Conservation (phyloP, 2,888 invertebrate genomes). For the Cantharis lateralis region DNA sequence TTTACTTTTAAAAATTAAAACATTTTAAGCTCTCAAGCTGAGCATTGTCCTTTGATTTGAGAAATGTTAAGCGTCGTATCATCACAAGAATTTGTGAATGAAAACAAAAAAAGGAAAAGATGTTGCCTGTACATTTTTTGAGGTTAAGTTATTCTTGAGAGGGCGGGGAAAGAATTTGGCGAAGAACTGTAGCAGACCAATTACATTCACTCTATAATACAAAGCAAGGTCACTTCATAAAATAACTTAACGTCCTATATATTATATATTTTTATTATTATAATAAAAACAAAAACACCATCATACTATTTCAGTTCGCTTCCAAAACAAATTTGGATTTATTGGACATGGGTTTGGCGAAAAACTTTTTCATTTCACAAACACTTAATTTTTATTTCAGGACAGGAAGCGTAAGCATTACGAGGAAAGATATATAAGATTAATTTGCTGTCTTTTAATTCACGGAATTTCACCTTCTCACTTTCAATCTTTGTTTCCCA, state of each 20-base stretch:
- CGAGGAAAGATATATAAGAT: slow-evolving; percentile 19
- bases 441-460: slow-evolving; percentile 20
- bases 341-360: background rate
- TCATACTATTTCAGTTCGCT: slow-evolving; percentile 45
- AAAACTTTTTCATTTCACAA: slow-evolving; percentile 1
- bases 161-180: background rate
- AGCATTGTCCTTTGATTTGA: slow-evolving; percentile 30
- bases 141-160: background rate
- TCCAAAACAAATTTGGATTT: slow-evolving; percentile 7
- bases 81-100: slow-evolving; percentile 21
- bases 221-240: slow-evolving; percentile 67
- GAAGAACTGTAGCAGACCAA: slow-evolving; percentile 43
- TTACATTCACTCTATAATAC: slow-evolving; percentile 58
- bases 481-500: slow-evolving; percentile 4
- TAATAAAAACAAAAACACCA: slow-evolving; percentile 51
- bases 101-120: slow-evolving; percentile 39
- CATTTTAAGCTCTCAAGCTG: slow-evolving; percentile 16
- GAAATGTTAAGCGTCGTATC: slow-evolving; percentile 37
- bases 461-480: slow-evolving; percentile 17
- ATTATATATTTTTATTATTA: slow-evolving; percentile 47
- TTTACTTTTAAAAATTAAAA: slow-evolving; percentile 14
- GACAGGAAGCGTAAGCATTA: slow-evolving; percentile 31
- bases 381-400: slow-evolving; percentile 11
- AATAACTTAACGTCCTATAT: slow-evolving; percentile 62
- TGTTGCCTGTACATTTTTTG: slow-evolving; percentile 47